Evolutionary conservation across 2,113 vertebrate genomes (phyloP), one percentile per base, ranked within the genome.

Genomic region (Eclectus roratus): DNA sequence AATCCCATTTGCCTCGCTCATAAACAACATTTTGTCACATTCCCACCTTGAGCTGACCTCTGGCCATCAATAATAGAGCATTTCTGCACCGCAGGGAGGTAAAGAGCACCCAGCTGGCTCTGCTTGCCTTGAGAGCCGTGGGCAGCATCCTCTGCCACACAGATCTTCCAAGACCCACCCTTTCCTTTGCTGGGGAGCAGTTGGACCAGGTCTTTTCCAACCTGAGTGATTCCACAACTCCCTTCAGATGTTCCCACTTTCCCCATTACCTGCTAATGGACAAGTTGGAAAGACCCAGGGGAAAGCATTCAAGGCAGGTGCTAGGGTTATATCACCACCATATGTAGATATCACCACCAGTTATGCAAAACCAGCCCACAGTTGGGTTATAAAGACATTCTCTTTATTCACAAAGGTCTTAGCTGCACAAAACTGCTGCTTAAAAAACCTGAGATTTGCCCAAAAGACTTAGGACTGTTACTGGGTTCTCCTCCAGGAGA

Each of bases 221-320:
- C 33, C 56, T 35, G 56, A 58, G 3, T 56, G 55, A n/a, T n/a
- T 58, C 33, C 21, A 35, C 10, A 21, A 35, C 33, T 35, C 33
- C 68, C 58, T 61, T 63, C 37, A 68, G 72, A 0, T 43, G 11
- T 20, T 83, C 44, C 60, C 53, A 33, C n/a, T 56, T 91, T 49
- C 60, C 56, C 35, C 1, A 0, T 27, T 60, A 52, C 7, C 72
- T 44, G n/a, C 68, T 31, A 47, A 58, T 0, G 1, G 35, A 27
- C 20, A 35, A 52, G 0, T 7, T 73, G 55, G 39, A 61, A 81
- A 74, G 46, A 50, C 29, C 74, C 50, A 35, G 84, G 50, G 29
- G 50, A 65, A 39, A 15, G 13, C 29, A 46, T n/a, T 41, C 71
- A 84, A 78, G 80, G 49, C n/a, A 86, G 49, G 5, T 89, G 31